Percentiles rank a stretch among this genome's conserved stretches.
These are phyloP conservation scores for Neostethus bicornis DNA, from an alignment of 2,797 vertebrate genomes.

Conservation along the genomic window DNA sequence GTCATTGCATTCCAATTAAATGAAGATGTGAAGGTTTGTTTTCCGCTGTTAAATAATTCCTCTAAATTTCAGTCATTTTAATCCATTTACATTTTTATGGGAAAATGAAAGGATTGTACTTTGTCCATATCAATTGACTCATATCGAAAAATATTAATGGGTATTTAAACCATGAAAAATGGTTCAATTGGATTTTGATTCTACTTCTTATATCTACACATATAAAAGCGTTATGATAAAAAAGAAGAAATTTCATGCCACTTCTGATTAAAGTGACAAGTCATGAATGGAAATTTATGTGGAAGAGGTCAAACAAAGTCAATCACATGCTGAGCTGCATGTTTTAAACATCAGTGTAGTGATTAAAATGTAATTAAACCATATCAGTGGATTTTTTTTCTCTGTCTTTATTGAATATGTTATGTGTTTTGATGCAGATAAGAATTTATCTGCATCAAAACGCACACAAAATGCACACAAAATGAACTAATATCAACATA, in stretches of 20 bases:
- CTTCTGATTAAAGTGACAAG: constrained; percentile 54
- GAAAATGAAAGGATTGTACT: constrained; percentile 77
- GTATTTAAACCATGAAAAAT: constrained; percentile 71
- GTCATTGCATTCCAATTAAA: constrained; percentile 46
- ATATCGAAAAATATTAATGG: constrained; percentile 54
- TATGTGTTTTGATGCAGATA: constrained; percentile 60
- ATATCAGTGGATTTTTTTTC: constrained; percentile 30
- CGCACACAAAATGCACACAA: not conserved
- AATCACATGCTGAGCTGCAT: constrained; percentile 50
- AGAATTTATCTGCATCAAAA: constrained; percentile 30
- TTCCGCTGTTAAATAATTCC: constrained; percentile 58
- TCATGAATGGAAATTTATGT: constrained; percentile 48
- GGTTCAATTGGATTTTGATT: constrained; percentile 75
- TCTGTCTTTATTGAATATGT: constrained; percentile 54
- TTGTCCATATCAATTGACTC: constrained; percentile 76
- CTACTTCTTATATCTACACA: constrained; percentile 54
- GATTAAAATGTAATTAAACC: constrained; percentile 66
- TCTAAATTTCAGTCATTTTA: constrained; percentile 61
- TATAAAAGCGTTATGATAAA: constrained; percentile 64
- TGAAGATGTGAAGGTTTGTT: constrained; percentile 44
- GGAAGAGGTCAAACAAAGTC: constrained; percentile 50
- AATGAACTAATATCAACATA: constrained; percentile 8
- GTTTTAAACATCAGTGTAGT: constrained; percentile 61
- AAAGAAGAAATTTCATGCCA: constrained; percentile 62
- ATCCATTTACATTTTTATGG: constrained; percentile 80